Base-by-base conservation (phyloP, 2,888 invertebrate species). In the Agrochola litura region DNA sequence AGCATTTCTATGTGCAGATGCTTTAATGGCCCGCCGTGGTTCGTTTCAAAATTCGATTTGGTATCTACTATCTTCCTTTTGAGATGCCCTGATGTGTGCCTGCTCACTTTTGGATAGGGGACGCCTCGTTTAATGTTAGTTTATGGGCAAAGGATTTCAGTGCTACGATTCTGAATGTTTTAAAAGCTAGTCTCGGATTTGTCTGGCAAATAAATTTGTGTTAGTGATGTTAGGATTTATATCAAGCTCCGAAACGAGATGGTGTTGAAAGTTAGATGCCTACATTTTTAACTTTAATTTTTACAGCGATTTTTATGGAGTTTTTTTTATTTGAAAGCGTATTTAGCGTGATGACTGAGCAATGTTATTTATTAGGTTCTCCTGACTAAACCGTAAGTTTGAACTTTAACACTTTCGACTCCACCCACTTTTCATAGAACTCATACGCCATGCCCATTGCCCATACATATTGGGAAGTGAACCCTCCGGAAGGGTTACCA, bases 41-140 rank as follows among this genome's bases (percentile, higher is more conserved):
- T 86, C 90, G 86, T 86, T 90, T 90, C 90, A 88, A 91, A 90
- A 91, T 91, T 90, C 90, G 89, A 90, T 89, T 90, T 91, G 86
- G 85, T 89, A 86, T 88, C 91, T 83, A 71, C 83, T 83, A 84
- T 89, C 85, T 89, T 89, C 87, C 87, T 89, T 90, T 91, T 88
- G 85, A 86, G 85, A 82, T 78, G 73, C 37, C 72, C 83, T 81
- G 84, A 82, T 86, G 88, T 83, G 77, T 85, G 83, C 67, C 88
- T 85, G 82, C 77, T 79, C 82, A 83, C 85, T 86, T 88, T 85
- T 70, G 73, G 83, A 81, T 88, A 76, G 73, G 73, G 71, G 73
- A 54, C 37, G 82, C 66, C 79, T 84, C 79, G 80, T 83, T 84
- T 83, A 74, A 84, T 82, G 72, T 84, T 82, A 82, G 82, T 84